Evolutionary conservation across 2,888 invertebrate genomes (phyloP).

Genomic region (Sympetrum striolatum): DNA sequence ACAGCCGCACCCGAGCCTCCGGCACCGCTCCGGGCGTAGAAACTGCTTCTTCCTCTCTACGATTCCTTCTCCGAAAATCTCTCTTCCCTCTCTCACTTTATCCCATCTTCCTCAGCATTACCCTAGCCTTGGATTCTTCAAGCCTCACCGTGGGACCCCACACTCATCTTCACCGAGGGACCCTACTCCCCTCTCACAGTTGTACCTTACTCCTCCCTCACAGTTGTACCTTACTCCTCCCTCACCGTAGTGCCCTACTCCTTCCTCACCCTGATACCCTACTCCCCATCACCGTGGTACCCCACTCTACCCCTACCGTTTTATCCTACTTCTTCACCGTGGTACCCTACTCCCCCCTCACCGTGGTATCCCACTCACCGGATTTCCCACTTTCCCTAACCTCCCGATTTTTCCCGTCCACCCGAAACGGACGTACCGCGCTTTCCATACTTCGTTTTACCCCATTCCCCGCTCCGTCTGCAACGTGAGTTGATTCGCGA

Average conservation of each 20-base stretch:
- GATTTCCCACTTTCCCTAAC: not conserved
- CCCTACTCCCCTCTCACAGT: too few species aligned
- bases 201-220: too few species aligned
- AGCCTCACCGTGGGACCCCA: not conserved
- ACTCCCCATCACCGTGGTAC: too few species aligned
- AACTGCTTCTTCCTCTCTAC: not conserved
- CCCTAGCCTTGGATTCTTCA: not conserved
- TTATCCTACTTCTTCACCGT: too few species aligned
- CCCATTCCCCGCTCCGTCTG: not conserved
- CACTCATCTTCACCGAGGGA: too few species aligned
- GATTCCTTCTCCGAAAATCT: not conserved
- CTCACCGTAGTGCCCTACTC: too few species aligned
- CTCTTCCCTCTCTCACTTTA: not conserved
- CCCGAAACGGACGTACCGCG: not conserved
- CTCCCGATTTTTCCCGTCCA: not conserved
- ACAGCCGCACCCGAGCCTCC: conserved; percentile 16
- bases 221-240: too few species aligned
- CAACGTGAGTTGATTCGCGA: not conserved
- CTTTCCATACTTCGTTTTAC: not conserved
- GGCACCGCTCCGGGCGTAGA: not conserved
- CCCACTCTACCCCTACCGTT: too few species aligned
- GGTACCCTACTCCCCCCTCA: too few species aligned
- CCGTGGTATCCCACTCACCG: too few species aligned
- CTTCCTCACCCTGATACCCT: too few species aligned
- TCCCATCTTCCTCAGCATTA: not conserved